Evolutionary conservation across 2,113 vertebrate genomes (phyloP).

Genomic region (Alligator mississippiensis): DNA sequence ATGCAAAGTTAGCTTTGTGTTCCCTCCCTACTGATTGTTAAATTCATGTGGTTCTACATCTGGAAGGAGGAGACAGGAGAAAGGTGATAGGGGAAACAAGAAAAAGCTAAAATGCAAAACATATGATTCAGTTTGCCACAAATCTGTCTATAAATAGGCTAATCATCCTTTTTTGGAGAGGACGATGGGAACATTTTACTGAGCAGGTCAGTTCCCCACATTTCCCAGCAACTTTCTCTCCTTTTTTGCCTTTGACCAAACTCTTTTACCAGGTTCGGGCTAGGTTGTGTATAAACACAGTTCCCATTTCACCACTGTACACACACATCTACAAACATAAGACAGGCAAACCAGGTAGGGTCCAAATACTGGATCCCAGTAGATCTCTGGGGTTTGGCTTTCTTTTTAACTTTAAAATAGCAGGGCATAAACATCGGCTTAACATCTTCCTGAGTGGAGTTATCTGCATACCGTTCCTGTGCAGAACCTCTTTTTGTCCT

Average conservation of each 20-base stretch:
- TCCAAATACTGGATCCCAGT: neutral
- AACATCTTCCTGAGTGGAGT: neutral
- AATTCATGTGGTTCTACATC: neutral
- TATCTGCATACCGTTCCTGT: neutral
- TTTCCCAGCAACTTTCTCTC: neutral
- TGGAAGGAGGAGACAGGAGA: neutral
- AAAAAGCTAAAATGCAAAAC: neutral
- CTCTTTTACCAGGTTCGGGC: neutral
- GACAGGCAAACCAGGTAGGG: neutral
- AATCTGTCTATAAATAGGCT: neutral
- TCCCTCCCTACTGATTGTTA: slow-evolving; percentile 1
- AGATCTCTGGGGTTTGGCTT: accelerated
- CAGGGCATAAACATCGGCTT: neutral
- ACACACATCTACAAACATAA: neutral
- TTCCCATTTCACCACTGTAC: neutral
- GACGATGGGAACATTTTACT: neutral
- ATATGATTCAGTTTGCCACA: neutral
- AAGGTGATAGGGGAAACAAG: neutral
- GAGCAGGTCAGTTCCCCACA: neutral
- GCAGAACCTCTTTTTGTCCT: neutral
- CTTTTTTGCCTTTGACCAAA: slow-evolving; percentile 1
- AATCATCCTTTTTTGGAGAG: neutral
- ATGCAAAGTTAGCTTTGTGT: neutral
- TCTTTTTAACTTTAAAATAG: slow-evolving; percentile 2
- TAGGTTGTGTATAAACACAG: neutral